A percentile compares a stretch with the other conserved stretches of the same genome.
Evolutionary conservation across 2,113 vertebrate genomes (phyloP).

Genomic region (Amphilophus citrinellus): DNA sequence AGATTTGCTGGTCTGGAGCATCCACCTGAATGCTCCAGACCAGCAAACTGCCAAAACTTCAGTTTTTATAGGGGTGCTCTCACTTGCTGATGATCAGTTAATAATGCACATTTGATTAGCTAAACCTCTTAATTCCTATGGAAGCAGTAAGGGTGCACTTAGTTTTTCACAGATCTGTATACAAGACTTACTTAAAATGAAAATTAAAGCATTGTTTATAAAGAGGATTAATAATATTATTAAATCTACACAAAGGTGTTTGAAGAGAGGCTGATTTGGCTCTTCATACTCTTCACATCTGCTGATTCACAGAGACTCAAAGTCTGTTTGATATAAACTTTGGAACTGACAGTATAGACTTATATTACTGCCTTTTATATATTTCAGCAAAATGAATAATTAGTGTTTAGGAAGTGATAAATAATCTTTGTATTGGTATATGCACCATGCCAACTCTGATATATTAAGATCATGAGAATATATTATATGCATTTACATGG

Average conservation of each 20-base stretch:
- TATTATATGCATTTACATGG: slow-evolving; percentile 26
- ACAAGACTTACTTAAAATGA: not conserved
- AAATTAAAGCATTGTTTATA: not conserved
- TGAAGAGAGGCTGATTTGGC: not conserved
- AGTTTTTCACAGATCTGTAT: not conserved
- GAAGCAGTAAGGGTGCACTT: not conserved
- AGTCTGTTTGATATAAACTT: slow-evolving; percentile 7
- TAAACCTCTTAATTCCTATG: not conserved
- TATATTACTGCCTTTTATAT: slow-evolving; percentile 1
- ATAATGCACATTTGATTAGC: too few relatives aligned
- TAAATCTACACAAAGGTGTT: not conserved
- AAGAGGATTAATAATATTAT: slow-evolving; percentile 1
- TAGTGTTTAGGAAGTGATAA: not conserved
- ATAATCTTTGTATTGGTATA: not conserved
- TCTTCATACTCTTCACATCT: not conserved
- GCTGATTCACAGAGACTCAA: not conserved
- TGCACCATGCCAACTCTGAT: not conserved
- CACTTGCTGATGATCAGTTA: too few relatives aligned
- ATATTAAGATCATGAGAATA: not conserved
- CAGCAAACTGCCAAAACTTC: not conserved
- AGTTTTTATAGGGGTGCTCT: not conserved
- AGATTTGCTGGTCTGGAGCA: not conserved
- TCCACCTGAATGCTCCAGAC: not conserved
- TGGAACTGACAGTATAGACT: not conserved
- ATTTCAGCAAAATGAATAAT: not conserved